Evolutionary conservation across 2,113 vertebrate genomes (phyloP), one percentile per base, ranked within the genome.

Genomic region (Stigmatopora argus): DNA sequence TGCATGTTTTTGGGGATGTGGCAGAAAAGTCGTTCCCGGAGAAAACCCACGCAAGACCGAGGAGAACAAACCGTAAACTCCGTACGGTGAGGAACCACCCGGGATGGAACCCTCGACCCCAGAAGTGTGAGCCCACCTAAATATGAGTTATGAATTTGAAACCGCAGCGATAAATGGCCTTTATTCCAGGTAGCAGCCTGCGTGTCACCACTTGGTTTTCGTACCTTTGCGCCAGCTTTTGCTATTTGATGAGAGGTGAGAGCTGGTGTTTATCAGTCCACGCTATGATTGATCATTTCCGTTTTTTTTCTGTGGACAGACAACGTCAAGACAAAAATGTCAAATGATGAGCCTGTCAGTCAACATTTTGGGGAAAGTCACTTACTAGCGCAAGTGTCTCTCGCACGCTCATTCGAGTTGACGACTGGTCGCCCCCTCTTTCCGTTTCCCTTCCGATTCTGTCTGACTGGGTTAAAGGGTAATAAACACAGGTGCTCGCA

Each of bases 401-500:
- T 10, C 38, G 9, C 12, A 15, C 11, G 19, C 9, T 44, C 58
- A 61, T 44, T 61, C 38, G 7, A 17, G 7, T 56, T 15, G 41
- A 45, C 59, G 14, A 14, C 6, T 13, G 2, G n/a, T 61, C 14
- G 13, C n/a, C n/a, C 38, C 14, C 35, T 61, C 21, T 19, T 45
- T 61, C 41, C 41, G n/a, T 6, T 45, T 6, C 46, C 34, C 14
- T 17, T n/a, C 57, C 11, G 17, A 49, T 18, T 64, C 15, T 48
- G 26, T 45, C 10, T 64, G 23, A 17, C 17, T 70, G 66, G 67
- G 69, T 69, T 67, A 81, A 75, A 71, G 66, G 75, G 56, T 69
- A 69, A 79, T 83, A 79, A 84, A 87, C 45, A 63, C 83, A 83
- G 71, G 73, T 77, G 79, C 65, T 77, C 76, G 73, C 67, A 73